Evolutionary conservation across 2,797 vertebrate genomes (phyloP), one percentile per base, ranked within the genome.

Genomic region (Strix occidentalis): DNA sequence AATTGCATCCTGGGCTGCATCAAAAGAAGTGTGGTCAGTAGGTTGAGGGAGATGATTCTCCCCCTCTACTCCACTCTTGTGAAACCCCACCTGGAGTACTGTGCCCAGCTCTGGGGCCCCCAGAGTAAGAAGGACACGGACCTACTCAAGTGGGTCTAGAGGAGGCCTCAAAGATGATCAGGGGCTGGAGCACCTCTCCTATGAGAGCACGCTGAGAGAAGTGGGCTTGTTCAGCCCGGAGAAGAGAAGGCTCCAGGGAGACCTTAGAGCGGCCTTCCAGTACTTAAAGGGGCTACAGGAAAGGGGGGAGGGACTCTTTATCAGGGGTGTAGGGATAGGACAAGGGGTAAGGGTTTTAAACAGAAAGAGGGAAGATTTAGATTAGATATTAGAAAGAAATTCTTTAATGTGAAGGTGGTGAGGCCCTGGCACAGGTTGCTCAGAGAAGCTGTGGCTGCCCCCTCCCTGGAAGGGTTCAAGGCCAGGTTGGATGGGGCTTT

Each of bases 91-190:
- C 35, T n/a, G 18, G 2, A 39, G 16, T 11, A 4, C 18, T 28
- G 60, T 2, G 4, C 35, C 16, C 43, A 57, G 15, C n/a, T 60
- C 13, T 53, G 33, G 33, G 13, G 11, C 7, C 19, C 23, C 8
- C 69, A 53, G 6, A 4, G 7, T 28, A 39, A 41, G 61, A 29
- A 45, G 16, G 35, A 28, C 23, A 28, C 13, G 16, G 60, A 72
- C 8, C 25, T 39, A 19, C 6, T 68, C 0, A 1, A 31, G 11
- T 0, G 0, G 13, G 54, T 39, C 16, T 29, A 60, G 54, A 68
- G n/a, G 39, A 41, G 41, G 5, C 29, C 54, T 48, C 1, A 0
- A 31, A 61, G 39, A 68, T 54, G n/a, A 6, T 60, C 16, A 3
- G 6, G n/a, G 37, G 9, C n/a, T 75, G 54, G 54, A 68, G 16